Conservation (phyloP, 2,888 invertebrate genomes). For the Sipha maydis region DNA sequence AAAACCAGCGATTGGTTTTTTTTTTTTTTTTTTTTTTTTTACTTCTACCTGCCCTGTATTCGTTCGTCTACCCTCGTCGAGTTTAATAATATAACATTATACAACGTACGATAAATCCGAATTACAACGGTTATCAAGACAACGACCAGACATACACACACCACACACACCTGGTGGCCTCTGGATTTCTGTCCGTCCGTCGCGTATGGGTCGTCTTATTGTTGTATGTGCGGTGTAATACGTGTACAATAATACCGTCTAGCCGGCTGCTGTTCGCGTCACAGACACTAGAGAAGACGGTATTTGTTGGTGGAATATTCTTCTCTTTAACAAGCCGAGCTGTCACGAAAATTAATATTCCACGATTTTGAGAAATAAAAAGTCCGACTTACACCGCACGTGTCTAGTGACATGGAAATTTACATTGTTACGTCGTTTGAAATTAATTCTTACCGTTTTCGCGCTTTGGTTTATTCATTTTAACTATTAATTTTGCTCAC, state of each 20-base stretch:
- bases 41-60: neutral
- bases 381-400: neutral
- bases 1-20: neutral
- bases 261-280: slow-evolving; percentile 2
- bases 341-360: neutral
- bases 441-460: neutral
- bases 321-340: neutral
- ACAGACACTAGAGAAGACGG: neutral
- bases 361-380: neutral
- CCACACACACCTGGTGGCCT: neutral
- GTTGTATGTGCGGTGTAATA: neutral
- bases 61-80: neutral
- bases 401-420: neutral
- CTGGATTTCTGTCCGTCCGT: neutral
- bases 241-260: slow-evolving; percentile 37
- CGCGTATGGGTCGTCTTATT: neutral
- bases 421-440: neutral
- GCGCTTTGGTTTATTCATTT: neutral
- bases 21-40: neutral
- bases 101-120: neutral
- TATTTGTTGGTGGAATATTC: neutral
- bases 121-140: neutral
- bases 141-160: neutral
- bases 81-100: neutral
- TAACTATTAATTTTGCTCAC: neutral